Evolutionary conservation across 2,113 vertebrate species (phyloP), one percentile per base, ranked within the genome.

Genomic region (Recurvirostra avosetta): DNA sequence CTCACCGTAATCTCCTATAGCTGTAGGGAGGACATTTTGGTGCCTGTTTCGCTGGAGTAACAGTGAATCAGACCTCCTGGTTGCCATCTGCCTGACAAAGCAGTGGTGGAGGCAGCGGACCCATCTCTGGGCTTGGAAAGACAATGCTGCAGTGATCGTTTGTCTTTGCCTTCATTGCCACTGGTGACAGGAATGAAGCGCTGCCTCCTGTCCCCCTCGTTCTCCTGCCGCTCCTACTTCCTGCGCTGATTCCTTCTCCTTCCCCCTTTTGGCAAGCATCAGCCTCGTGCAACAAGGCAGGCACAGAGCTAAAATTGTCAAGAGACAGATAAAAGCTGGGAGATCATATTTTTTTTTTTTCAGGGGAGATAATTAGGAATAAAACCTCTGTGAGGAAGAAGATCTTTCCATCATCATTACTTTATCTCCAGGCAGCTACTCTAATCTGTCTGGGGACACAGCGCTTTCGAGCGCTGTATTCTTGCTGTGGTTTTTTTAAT

Each of bases 351-450:
- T 16, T 43, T 15, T 40, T 74, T 22, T 75, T 83, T 74, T 0
- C 47, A 89, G 62, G 58, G 58, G 65, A 90, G 91, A 66, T 97
- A 95, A 97, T 96, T 96, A 97, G 92, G 70, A 91, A 50, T 61
- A 96, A 92, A 96, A 97, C 72, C 87, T 96, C 90, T 89, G 80
- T 0, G 8, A 94, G 82, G 83, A 95, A 94, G 85, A 74, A 82
- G 91, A 79, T 91, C 91, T 95, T 96, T 94, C 93, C 72, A 55
- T 93, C 96, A 90, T 93, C 93, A 47, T 94, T 93, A 91, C 92
- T 96, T 80, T 89, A 67, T 92, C 92, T 96, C 71, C 65, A 76
- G 88, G 75, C 90, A 93, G 94, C 93, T 95, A 65, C 88, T 83
- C 87, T 95, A 87, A 91, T 94, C 94, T 93, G 96, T 74, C 90